Base-by-base conservation (phyloP, 2,113 vertebrate species). In the Aspidoscelis tigris region DNA sequence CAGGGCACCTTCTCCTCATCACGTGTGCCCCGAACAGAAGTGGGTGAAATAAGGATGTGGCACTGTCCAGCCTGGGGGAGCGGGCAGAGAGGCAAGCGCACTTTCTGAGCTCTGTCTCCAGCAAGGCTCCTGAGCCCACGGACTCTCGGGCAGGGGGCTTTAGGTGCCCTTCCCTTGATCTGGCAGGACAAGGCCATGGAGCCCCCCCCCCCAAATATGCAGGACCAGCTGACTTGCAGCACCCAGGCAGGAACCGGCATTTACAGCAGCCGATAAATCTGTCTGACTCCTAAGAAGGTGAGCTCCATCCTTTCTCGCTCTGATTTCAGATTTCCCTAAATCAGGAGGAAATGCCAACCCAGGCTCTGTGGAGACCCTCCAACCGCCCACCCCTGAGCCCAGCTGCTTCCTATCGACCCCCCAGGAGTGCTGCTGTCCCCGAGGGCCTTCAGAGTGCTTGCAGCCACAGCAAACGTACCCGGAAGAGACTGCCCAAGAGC, bases 301-400 rank as follows among this genome's bases (percentile, higher is more conserved):
- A 93, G 91, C 87, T 88, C 65, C 50, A 84, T 76, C 86, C 90
- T 92, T 87, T 87, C 47, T 90, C 71, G 64, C 85, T 86, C 86
- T 69, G 83, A 92, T 87, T 91, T 88, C 92, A 82, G 82, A 86
- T 84, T 79, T 88, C 89, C 81, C 91, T 92, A 90, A 94, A 92
- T 93, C 91, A 90, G 91, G 87, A 92, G 81, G 89, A 91, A 92
- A 81, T 41, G 14, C 90, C 86, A 86, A 92, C 82, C 87, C 70
- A 89, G 88, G 47, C 80, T 85, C 84, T 87, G 88, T 82, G 73
- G 91, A 85, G 91, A 72, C 80, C 87, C 77, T 89, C 82, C 81
- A 66, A 86, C 85, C 84, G 84, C 69, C 85, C 47, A 87, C 75
- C 76, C 87, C 88, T 84, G 76, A 81, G 87, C 86, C 83, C 82